Conservation (phyloP, 2,888 invertebrate species). For the Cryptus viduatorius region DNA sequence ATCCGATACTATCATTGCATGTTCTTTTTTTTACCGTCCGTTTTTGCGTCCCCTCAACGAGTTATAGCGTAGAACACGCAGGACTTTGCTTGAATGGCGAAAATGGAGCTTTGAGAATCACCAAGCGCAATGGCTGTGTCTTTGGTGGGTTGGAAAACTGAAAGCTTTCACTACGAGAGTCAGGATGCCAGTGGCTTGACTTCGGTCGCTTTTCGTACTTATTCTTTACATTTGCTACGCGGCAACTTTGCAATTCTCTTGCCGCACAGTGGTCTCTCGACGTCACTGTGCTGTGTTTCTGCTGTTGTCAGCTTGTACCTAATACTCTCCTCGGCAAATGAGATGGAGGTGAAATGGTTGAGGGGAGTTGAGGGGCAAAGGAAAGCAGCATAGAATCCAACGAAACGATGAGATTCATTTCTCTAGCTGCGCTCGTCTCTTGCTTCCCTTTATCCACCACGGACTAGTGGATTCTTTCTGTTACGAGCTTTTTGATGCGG, state of each 20-base stretch:
- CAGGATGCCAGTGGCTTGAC: slow-evolving; percentile 11
- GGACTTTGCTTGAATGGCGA: background rate
- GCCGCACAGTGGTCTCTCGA: background rate
- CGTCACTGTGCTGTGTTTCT: background rate
- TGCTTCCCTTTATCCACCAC: background rate
- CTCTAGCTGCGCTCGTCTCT: background rate
- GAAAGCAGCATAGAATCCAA: background rate
- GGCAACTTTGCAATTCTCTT: slow-evolving; percentile 29
- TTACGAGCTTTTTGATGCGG: slow-evolving; percentile 26
- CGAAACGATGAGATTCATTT: slow-evolving; percentile 30
- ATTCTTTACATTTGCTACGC: background rate
- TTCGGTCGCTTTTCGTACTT: background rate
- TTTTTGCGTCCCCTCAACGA: background rate
- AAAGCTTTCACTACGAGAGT: slow-evolving; percentile 18
- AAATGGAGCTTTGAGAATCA: background rate
- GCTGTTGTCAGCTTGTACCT: slow-evolving; percentile 10
- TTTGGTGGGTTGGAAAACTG: background rate
- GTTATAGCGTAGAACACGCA: background rate
- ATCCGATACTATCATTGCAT: slow-evolving; percentile 9
- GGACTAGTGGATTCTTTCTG: slow-evolving; percentile 26
- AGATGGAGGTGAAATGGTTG: slow-evolving; percentile 19
- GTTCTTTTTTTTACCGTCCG: background rate
- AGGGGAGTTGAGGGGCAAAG: background rate
- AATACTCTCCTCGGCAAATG: slow-evolving; percentile 43
- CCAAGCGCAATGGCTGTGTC: background rate